These are phyloP conservation scores for Parauchenoglanis ngamensis DNA, from an alignment of 2,797 vertebrate species.

Conservation along the genomic window DNA sequence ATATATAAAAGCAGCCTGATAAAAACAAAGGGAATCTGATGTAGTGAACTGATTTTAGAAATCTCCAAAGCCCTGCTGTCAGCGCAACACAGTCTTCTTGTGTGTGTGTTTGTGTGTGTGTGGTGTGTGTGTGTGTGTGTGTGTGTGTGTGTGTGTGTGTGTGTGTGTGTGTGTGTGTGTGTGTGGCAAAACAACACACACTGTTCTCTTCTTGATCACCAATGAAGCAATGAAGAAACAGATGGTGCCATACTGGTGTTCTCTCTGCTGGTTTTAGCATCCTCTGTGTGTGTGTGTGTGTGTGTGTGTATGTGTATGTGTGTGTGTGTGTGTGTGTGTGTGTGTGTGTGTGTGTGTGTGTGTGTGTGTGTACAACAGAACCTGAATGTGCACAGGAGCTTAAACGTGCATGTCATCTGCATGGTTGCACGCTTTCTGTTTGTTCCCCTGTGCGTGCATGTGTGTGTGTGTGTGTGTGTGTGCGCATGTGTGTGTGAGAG, in stretches of 20 bases:
- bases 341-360: not conserved
- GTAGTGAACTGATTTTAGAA: not conserved
- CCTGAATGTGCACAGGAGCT: conserved; percentile 11
- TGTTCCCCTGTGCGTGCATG: not conserved
- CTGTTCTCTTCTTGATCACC: no score
- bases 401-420: conserved; percentile 2
- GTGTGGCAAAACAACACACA: no score
- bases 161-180: no score
- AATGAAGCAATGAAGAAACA: no score
- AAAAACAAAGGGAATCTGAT: conserved; percentile 3
- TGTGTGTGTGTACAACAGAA: not conserved
- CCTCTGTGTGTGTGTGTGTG: no score
- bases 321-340: not conserved
- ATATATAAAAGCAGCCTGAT: not conserved
- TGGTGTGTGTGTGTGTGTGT: no score
- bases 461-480: conserved; percentile 11
- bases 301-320: no score
- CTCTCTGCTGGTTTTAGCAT: no score
- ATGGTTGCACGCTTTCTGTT: not conserved
- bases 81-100: not conserved
- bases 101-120: not conserved
- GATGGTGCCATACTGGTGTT: no score
- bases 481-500: not conserved
- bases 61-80: not conserved
- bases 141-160: no score